These are phyloP conservation scores for Naja naja DNA, from an alignment of 2,113 vertebrate species.

Conservation along the genomic window DNA sequence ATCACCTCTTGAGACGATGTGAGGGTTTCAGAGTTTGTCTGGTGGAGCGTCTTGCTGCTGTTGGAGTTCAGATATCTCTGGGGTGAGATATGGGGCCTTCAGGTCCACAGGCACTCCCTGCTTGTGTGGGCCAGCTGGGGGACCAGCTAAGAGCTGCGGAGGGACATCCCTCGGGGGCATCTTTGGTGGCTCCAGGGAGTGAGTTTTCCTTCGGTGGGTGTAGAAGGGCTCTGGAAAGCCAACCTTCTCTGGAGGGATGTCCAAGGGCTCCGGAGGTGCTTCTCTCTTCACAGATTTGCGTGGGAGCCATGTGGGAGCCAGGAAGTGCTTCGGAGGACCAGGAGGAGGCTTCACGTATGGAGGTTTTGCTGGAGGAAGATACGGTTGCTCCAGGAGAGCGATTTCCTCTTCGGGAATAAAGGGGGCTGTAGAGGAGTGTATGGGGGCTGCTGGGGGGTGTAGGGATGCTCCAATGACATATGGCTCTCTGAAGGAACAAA, in stretches of 20 bases:
- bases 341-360: accelerated
- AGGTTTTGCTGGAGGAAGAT: not conserved
- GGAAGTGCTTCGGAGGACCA: not conserved
- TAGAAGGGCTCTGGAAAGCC: not conserved
- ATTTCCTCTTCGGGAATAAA: not conserved
- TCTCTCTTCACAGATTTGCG: not conserved
- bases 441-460: not conserved
- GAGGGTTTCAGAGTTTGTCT: not conserved
- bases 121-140: not conserved
- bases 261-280: not conserved
- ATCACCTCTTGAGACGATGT: not conserved
- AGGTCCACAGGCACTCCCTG: not conserved
- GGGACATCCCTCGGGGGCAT: not conserved
- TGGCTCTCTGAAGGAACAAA: not conserved
- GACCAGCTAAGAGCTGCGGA: not conserved
- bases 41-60: not conserved
- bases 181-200: not conserved
- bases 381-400: not conserved
- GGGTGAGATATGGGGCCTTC: not conserved
- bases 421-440: not conserved
- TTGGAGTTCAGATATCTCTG: not conserved
- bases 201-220: not conserved
- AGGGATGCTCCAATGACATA: not conserved
- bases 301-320: not conserved
- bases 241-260: not conserved